Base-by-base conservation (phyloP, 2,113 vertebrate species). In the Limnothrissa miodon region DNA sequence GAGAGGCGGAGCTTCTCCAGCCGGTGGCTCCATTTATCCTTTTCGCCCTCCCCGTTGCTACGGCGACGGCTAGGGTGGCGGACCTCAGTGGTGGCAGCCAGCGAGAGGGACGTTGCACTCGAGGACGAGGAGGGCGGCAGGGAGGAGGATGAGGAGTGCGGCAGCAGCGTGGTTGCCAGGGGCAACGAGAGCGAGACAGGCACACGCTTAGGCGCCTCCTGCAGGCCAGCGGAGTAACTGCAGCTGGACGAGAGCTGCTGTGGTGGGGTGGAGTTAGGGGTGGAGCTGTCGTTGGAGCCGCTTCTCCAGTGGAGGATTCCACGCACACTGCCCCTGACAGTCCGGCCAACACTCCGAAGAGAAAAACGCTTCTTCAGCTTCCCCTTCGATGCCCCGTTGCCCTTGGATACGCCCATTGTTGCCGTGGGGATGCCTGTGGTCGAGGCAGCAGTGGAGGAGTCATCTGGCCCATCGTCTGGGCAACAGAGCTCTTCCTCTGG, bases 291-390 rank as follows among this genome's bases (percentile, higher is more conserved):
- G 39, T 88, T 95, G 19, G 94, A 95, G 0, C 95, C 89, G 59
- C 96, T 96, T 5, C 95, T 92, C 97, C 97, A 98, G 88, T 97
- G 97, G 85, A 98, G 93, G 88, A 98, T 98, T 36, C 97, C 96
- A 0, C 96, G 92, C 9, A 97, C 95, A 0, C 96, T 97, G 1
- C 97, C 97, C 1, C 97, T 91, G 29, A 98, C 96, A 0, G 95
- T 96, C 2, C 96, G 96, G 0, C 97, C 95, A 79, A 98, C 96
- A 0, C 88, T 97, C 7, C 97, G 95, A 85, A 97, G 90, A 0
- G 96, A 98, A 83, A 98, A 98, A 10, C 97, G 95, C 82, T 98
- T 98, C 91, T 96, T 96, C 82, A 97, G 94, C 83, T 86, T 93
- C 0, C 89, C 90, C 87, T 92, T 95, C 46, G 90, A 86, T 36